Evolutionary conservation across 2,888 invertebrate genomes (phyloP).

Genomic region (Aromia moschata): DNA sequence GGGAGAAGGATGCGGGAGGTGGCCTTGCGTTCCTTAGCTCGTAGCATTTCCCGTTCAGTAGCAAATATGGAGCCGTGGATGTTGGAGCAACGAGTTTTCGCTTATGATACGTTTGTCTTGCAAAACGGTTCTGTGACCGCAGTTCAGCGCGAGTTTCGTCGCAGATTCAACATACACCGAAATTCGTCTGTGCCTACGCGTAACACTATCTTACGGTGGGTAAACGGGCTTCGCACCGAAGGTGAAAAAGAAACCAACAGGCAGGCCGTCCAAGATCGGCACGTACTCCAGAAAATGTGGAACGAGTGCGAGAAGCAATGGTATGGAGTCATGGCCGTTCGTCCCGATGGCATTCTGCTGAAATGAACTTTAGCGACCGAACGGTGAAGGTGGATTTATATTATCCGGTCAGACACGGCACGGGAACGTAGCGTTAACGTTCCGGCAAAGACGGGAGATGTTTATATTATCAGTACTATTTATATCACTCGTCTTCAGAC

Average conservation of each 20-base stretch:
- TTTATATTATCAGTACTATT: too few species aligned
- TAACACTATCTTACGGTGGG: constrained; percentile 2
- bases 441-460: too few species aligned
- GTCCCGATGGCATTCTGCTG: constrained; percentile 11
- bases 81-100: constrained; percentile 24
- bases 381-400: too few species aligned
- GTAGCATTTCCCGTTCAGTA: constrained; percentile 30
- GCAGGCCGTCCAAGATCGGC: constrained; percentile 7
- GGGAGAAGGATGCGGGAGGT: constrained; percentile 10
- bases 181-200: constrained; percentile 4
- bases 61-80: constrained; percentile 27
- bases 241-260: too few species aligned
- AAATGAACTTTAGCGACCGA: constrained; percentile 2
- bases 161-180: constrained; percentile 18
- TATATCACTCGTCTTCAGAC: too few species aligned
- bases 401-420: too few species aligned
- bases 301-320: constrained; percentile 14
- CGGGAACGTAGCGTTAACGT: too few species aligned
- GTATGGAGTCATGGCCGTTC: constrained; percentile 11
- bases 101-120: constrained; percentile 19
- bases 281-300: constrained; percentile 16
- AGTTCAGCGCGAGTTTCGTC: constrained; percentile 13
- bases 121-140: constrained; percentile 25
- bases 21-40: constrained; percentile 22
- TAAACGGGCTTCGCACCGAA: constrained; percentile 1